These are phyloP conservation scores for Latrodectus elegans DNA, from an alignment of 2,888 invertebrate genomes.

Conservation along the genomic window DNA sequence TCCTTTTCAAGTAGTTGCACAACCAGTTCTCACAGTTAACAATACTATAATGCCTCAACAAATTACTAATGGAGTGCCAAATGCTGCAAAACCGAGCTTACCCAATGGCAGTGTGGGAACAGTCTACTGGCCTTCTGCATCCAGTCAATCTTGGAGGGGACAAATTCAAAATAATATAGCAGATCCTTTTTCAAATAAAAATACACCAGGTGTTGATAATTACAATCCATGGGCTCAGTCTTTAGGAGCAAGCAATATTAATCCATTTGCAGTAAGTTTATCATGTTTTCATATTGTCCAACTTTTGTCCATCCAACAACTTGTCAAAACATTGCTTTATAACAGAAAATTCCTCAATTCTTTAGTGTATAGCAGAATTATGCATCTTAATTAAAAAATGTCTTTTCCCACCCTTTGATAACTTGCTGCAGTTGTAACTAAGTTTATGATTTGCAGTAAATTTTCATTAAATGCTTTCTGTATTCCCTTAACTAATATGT, in stretches of 20 bases:
- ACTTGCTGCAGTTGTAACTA: not conserved
- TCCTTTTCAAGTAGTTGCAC: conserved; percentile 41
- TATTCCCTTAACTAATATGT: too few species aligned
- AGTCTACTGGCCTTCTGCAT: conserved; percentile 32
- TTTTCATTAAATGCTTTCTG: too few species aligned
- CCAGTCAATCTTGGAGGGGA: conserved; percentile 33
- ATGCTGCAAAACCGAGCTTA: conserved; percentile 50
- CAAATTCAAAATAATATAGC: conserved; percentile 19
- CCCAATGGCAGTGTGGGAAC: conserved; percentile 41
- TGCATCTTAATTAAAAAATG: not conserved
- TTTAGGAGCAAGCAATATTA: conserved; percentile 48
- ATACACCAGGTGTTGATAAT: conserved; percentile 15
- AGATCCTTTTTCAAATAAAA: conserved; percentile 50
- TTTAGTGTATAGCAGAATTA: not conserved
- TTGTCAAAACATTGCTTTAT: not conserved
- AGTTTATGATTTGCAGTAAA: too few species aligned
- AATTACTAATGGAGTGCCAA: conserved; percentile 32
- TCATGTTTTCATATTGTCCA: not conserved
- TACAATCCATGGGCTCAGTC: conserved; percentile 61
- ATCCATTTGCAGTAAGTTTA: conserved; percentile 53
- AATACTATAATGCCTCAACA: conserved; percentile 14
- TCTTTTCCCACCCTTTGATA: not conserved
- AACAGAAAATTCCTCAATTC: not conserved
- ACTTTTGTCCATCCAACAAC: not conserved
- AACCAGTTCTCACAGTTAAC: conserved; percentile 8